Evolutionary conservation across 2,797 vertebrate genomes (phyloP).

Genomic region (Crotalus adamanteus): DNA sequence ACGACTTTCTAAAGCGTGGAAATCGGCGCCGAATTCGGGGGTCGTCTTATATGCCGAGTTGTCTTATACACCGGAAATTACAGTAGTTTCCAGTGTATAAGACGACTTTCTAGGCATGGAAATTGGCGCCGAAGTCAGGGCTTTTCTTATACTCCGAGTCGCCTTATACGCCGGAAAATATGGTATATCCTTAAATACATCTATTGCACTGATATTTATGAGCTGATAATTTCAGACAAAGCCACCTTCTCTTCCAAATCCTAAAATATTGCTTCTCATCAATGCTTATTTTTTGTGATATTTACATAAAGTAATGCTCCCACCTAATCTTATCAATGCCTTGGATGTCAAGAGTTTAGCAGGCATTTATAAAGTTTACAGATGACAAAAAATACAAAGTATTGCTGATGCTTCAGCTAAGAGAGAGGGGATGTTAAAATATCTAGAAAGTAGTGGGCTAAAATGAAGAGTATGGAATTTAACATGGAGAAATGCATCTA

Average conservation of each 20-base stretch:
- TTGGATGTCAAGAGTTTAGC: background rate
- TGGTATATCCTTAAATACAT: background rate
- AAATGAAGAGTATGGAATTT: background rate
- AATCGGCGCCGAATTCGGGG: too few relatives aligned
- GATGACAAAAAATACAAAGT: background rate
- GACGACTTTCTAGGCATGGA: too few relatives aligned
- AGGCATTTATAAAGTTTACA: background rate
- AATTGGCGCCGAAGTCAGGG: too few relatives aligned
- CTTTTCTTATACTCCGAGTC: too few relatives aligned
- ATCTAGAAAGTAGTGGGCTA: background rate
- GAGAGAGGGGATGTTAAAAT: background rate
- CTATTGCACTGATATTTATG: background rate
- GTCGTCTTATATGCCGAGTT: too few relatives aligned
- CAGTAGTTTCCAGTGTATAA: too few relatives aligned
- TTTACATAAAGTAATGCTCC: background rate
- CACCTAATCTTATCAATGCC: background rate
- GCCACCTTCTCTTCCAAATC: background rate
- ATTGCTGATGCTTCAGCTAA: background rate
- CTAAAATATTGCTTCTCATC: background rate
- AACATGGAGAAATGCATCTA: background rate
- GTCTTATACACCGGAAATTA: too few relatives aligned
- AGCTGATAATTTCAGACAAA: background rate
- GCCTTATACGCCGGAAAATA: too few relatives aligned
- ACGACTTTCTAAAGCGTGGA: too few relatives aligned
- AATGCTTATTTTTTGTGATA: background rate